Base-by-base conservation (phyloP, 2,888 invertebrate genomes). In the Amiota communis region DNA sequence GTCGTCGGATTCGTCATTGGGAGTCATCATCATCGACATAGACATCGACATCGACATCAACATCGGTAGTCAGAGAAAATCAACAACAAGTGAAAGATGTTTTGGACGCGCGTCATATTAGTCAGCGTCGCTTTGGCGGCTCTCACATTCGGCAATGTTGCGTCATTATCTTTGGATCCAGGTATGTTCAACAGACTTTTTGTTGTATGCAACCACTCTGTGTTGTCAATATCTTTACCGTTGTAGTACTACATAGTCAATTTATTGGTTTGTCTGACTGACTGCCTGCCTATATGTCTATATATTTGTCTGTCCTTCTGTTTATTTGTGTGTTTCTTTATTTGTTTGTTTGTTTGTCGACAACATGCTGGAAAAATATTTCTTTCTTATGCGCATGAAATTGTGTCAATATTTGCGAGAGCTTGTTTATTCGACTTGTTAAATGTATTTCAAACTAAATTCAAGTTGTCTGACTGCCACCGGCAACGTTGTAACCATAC, bases 91-190 rank as follows among this genome's bases (percentile, higher is more conserved):
- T 67, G 63, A 72, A 74, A 81, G 79, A 89, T 89, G 89, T 87
- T 85, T 87, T 85, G 85, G 82, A 74, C 85, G 77, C 85, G 81
- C 78, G 80, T 87, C 78, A 76, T 88, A 76, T 76, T 83, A 67
- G 76, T 83, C 77, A 84, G 77, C 56, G 71, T 83, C 78, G 82
- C 80, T 78, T 75, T 81, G 76, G 73, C 82, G 79, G 82, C 78
- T 77, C 78, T 86, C 83, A 81, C 82, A 76, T 72, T 87, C 78
- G 86, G 80, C 79, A 83, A 86, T 81, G 87, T 87, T 81, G 81
- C 86, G 79, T 84, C 88, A 79, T 82, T 90, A 79, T 90, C 90
- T 77, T 83, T 90, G 75, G 90, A 90, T 87, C 90, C 90, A 90
- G 90, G 90, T 90, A 88, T 73, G 80, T 36, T n/a, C n/a, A n/a